Evolutionary conservation across 2,113 vertebrate genomes (phyloP), one percentile per base, ranked within the genome.

Genomic region (Lepisosteus oculatus): DNA sequence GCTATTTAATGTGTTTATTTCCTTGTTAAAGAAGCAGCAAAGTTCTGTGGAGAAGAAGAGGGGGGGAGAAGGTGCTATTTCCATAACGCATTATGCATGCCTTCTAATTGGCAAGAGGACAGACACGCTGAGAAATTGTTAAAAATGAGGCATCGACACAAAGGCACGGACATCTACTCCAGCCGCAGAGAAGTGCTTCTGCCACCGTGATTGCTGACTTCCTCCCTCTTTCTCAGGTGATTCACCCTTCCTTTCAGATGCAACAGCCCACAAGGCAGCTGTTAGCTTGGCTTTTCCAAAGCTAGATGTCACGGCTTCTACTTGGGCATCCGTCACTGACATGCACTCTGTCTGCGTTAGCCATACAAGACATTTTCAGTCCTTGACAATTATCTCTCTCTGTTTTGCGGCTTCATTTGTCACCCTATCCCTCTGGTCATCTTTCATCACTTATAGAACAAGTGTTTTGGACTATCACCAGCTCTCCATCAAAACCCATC

Each of bases 1-100:
- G 83, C 68, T 64, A 75, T 82, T 85, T 74, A 68, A 83, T 82
- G 78, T 85, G 63, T 84, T 89, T 87, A 70, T 85, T 82, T 82
- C 82, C 75, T 79, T 76, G 71, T 68, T 82, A 74, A 77, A 66
- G 56, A 88, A 83, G 85, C 81, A 77, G 61, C 61, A 66, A 72
- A 74, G 74, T 74, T 45, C 54, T 68, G 70, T n/a, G 47, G 70
- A 67, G 63, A 43, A 59, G 47, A 57, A 55, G 65, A 63, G 78
- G 76, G 74, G 78, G 62, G 70, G 62, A 69, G 61, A 70, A 76
- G 64, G 70, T 63, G 74, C 73, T 72, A 63, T 55, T 63, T 74
- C 76, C 82, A 81, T 83, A 82, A 84, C 74, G n/a, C 63, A 73
- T 61, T 79, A 78, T 85, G 70, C 77, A 79, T 69, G 55, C 69